phyloP scores from a whole-genome alignment of 2,113 vertebrate genomes.

The Lasiurus borealis region DNA sequence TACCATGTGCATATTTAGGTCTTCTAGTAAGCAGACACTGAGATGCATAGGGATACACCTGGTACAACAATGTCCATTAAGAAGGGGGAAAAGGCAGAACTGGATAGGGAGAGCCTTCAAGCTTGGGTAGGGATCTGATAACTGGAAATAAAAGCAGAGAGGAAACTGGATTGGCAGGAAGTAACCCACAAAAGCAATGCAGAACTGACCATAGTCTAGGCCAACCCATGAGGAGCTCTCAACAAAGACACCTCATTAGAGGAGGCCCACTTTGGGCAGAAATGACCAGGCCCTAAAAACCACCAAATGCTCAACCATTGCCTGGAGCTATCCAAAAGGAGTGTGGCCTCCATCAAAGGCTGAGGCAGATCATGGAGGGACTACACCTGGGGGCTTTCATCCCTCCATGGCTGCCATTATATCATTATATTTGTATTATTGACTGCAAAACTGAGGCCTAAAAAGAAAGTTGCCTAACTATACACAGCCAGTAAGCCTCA shows the following conservation, averaged over 20 bases:
- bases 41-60: neutral
- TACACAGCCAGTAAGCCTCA: neutral
- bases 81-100: neutral
- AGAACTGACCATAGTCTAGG: neutral
- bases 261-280: neutral
- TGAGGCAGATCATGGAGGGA: neutral
- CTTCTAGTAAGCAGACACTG: neutral
- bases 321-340: too few relatives aligned
- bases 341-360: neutral
- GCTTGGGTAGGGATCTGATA: neutral
- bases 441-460: neutral
- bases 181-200: neutral
- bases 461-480: neutral
- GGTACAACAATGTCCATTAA: neutral
- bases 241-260: neutral
- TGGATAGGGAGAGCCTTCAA: neutral
- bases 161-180: neutral
- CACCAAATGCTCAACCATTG: neutral
- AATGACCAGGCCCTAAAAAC: neutral
- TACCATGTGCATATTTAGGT: neutral
- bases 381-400: neutral
- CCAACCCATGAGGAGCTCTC: neutral
- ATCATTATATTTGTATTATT: neutral
- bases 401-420: neutral
- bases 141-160: neutral